These are phyloP conservation scores for Physeter macrocephalus DNA, from an alignment of 2,113 vertebrate genomes.

Conservation along the genomic window DNA sequence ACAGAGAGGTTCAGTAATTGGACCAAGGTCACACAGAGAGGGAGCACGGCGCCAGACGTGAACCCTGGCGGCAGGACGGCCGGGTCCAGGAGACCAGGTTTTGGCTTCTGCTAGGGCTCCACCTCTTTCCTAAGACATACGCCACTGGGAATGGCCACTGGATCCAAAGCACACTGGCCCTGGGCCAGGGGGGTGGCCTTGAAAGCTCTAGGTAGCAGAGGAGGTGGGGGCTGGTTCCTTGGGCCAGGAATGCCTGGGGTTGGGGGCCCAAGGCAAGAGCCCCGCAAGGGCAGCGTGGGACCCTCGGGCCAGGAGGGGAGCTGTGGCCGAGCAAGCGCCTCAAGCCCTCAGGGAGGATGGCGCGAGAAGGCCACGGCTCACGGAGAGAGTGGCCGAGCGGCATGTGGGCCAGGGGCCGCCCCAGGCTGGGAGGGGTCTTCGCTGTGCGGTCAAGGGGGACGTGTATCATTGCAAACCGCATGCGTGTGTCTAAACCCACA, in stretches of 20 bases:
- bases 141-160: background rate
- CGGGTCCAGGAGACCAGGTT: background rate
- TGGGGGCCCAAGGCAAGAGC: background rate
- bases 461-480: rapidly evolving
- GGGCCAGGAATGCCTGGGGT: background rate
- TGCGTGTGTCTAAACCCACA: rapidly evolving
- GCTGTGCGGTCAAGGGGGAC: no score
- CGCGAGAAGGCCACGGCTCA: background rate
- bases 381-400: no score
- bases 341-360: background rate
- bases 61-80: background rate
- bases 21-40: background rate
- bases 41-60: rapidly evolving
- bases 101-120: background rate
- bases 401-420: rapidly evolving
- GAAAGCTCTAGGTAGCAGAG: background rate
- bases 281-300: background rate
- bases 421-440: background rate
- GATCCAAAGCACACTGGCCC: background rate
- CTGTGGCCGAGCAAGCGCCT: rapidly evolving
- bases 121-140: background rate
- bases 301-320: rapidly evolving
- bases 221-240: rapidly evolving
- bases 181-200: background rate
- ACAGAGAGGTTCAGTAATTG: background rate